phyloP scores from a whole-genome alignment of 2,888 invertebrate species.

The Cephus rjabovi region DNA sequence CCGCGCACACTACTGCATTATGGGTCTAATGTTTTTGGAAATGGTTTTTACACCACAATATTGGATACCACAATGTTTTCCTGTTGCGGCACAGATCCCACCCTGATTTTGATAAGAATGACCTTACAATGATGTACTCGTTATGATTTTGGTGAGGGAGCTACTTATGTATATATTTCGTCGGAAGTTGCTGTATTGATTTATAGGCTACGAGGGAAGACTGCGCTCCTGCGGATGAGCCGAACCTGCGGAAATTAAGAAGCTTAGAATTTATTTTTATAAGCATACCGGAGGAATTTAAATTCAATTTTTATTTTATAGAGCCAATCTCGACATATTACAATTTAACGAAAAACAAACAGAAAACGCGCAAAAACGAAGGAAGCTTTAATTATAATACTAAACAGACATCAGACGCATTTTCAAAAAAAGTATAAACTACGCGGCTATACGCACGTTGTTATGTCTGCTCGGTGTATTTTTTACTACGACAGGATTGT shows the following conservation, averaged over 20 bases:
- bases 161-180: neutral
- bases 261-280: neutral
- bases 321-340: neutral
- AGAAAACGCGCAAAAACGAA: neutral
- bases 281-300: neutral
- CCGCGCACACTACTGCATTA: neutral
- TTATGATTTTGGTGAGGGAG: neutral
- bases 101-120: neutral
- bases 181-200: neutral
- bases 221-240: neutral
- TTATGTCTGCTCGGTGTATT: slow-evolving; percentile 15
- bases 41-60: neutral
- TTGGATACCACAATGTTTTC: neutral
- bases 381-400: neutral
- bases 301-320: neutral
- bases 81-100: neutral
- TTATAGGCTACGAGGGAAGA: neutral
- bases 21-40: neutral
- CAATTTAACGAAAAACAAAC: neutral
- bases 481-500: slow-evolving; percentile 14
- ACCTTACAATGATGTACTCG: neutral
- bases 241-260: neutral
- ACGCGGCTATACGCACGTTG: neutral
- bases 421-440: slow-evolving; percentile 5
- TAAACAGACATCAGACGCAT: slow-evolving; percentile 9